Evolutionary conservation across 2,113 vertebrate genomes (phyloP).

Genomic region (Morone chrysops): DNA sequence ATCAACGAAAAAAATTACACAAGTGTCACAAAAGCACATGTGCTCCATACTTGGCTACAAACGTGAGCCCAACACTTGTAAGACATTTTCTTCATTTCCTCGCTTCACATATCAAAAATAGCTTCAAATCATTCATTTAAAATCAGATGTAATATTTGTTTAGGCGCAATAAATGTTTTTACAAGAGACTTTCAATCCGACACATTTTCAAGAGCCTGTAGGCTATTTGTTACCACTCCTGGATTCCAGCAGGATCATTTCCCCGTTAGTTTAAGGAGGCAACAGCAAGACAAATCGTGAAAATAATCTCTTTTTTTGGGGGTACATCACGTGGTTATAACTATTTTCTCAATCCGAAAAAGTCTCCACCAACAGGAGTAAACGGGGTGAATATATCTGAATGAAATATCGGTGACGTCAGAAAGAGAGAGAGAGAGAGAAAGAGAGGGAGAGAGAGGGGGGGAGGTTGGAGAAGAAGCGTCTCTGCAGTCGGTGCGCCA

Average conservation of each 20-base stretch:
- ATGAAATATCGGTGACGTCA: slow-evolving; percentile 77
- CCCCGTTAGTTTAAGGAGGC: not conserved
- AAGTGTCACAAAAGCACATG: not conserved
- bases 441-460: slow-evolving; percentile 23
- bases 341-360: not conserved
- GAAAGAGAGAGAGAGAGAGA: not conserved
- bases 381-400: slow-evolving; percentile 59
- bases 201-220: not conserved
- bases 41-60: not conserved
- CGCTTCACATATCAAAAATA: not conserved
- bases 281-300: not conserved
- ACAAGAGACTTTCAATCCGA: not conserved
- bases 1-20: slow-evolving; percentile 69
- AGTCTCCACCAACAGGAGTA: not conserved
- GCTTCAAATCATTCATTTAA: not conserved
- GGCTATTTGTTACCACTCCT: not conserved
- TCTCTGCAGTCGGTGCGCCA: slow-evolving; percentile 45
- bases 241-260: not conserved
- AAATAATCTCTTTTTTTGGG: not conserved
- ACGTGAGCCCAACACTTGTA: not conserved
- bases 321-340: not conserved
- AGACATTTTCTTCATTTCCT: not conserved
- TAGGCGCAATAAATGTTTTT: not conserved
- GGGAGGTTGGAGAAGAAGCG: slow-evolving; percentile 45
- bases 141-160: slow-evolving; percentile 2